phyloP scores from a whole-genome alignment of 2,888 invertebrate species.

The Coecobrya sp. region DNA sequence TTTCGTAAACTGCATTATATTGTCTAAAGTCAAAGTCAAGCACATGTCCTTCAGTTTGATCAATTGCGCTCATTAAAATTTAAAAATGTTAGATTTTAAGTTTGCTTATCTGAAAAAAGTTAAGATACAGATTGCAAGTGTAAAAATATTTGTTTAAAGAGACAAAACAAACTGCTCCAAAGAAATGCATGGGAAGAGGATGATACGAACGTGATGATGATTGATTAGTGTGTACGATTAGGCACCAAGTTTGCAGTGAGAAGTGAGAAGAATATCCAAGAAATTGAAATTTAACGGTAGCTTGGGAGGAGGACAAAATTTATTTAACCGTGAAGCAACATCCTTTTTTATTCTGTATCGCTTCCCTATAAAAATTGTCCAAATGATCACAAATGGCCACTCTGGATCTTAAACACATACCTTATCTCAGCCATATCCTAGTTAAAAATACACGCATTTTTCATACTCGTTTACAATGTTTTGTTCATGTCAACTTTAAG shows the following conservation, averaged over 20 bases:
- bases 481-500: no score
- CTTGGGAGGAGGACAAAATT: constrained; percentile 12
- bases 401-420: no score
- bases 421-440: no score
- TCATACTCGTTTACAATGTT: no score
- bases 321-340: constrained; percentile 20
- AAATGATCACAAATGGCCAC: no score
- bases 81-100: no score
- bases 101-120: no score
- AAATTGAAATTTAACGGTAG: not conserved
- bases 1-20: not conserved
- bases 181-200: not conserved
- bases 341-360: not conserved
- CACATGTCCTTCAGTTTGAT: constrained; percentile 11
- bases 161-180: not conserved
- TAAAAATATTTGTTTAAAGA: not conserved
- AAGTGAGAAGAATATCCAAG: not conserved
- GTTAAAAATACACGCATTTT: no score
- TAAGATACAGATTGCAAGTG: not conserved
- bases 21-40: not conserved
- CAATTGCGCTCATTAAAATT: constrained; percentile 3
- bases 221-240: not conserved
- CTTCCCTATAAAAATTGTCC: no score
- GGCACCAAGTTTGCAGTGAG: not conserved
- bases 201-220: not conserved